phyloP scores from a whole-genome alignment of 2,113 vertebrate genomes.

The Protobothrops mucrosquamatus region DNA sequence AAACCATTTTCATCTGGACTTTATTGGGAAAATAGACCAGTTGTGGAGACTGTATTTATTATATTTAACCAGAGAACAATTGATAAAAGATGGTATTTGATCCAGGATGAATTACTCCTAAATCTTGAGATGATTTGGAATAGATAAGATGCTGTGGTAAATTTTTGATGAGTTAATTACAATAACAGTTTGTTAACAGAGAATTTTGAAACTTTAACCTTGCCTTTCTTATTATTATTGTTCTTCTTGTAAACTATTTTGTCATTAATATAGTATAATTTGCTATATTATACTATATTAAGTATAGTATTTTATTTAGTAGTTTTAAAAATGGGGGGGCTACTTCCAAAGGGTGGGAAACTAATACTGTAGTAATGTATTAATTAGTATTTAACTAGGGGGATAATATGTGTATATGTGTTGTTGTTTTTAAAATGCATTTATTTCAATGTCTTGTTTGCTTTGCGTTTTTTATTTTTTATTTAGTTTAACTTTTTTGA shows the following conservation, averaged over 20 bases:
- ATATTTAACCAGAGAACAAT: background rate
- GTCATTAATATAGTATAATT: background rate
- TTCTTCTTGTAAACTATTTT: background rate
- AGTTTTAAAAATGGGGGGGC: background rate
- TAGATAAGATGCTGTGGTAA: background rate
- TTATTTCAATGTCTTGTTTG: background rate
- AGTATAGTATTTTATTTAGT: background rate
- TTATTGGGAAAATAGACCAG: background rate
- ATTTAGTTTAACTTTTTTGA: background rate
- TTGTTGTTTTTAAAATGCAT: background rate
- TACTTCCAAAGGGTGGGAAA: background rate
- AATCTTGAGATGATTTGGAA: background rate
- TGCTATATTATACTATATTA: too few species aligned
- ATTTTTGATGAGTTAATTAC: background rate
- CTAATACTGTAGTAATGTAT: background rate
- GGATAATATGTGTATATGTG: background rate
- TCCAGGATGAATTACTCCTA: background rate
- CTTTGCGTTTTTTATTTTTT: background rate
- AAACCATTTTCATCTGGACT: background rate
- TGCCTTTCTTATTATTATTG: background rate
- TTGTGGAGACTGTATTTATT: background rate
- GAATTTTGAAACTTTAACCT: background rate
- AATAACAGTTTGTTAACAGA: background rate
- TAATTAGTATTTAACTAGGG: background rate
- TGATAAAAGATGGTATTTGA: background rate